Percentiles rank a stretch among this genome's conserved stretches.
Evolutionary conservation across 2,888 invertebrate genomes (phyloP).

Genomic region (Dasypolia templi): DNA sequence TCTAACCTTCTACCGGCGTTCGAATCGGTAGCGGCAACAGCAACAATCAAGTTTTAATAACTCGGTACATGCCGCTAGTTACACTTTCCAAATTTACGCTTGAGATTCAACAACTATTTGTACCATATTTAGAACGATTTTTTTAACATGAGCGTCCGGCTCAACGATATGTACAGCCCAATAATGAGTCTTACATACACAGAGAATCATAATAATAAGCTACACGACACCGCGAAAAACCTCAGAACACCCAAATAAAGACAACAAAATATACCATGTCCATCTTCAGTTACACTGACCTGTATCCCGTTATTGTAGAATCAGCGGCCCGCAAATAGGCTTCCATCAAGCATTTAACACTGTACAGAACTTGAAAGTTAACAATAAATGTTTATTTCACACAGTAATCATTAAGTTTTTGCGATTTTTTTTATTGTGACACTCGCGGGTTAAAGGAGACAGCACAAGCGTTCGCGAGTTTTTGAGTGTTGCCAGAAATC

Average conservation of each 20-base stretch:
- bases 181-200: slow-evolving; percentile 43
- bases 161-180: not conserved
- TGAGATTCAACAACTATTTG: not conserved
- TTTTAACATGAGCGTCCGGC: slow-evolving; percentile 18
- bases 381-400: slow-evolving; percentile 83
- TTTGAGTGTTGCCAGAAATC: slow-evolving; percentile 63
- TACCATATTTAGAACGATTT: slow-evolving; percentile 22
- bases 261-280: slow-evolving; percentile 80
- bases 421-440: slow-evolving; percentile 82
- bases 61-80: not conserved
- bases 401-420: slow-evolving; percentile 84
- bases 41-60: slow-evolving; percentile 54
- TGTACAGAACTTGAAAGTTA: slow-evolving; percentile 78
- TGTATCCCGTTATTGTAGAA: slow-evolving; percentile 74
- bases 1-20: slow-evolving; percentile 57
- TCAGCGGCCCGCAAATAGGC: slow-evolving; percentile 70
- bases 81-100: slow-evolving; percentile 58
- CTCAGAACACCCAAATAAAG: slow-evolving; percentile 86
- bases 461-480: slow-evolving; percentile 73
- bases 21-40: slow-evolving; percentile 55
- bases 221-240: slow-evolving; percentile 80
- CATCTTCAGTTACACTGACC: slow-evolving; percentile 78
- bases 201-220: slow-evolving; percentile 72
- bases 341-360: slow-evolving; percentile 80
- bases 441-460: slow-evolving; percentile 78